These are phyloP conservation scores for Aptenodytes patagonicus DNA, from an alignment of 2,113 vertebrate species.

Conservation along the genomic window DNA sequence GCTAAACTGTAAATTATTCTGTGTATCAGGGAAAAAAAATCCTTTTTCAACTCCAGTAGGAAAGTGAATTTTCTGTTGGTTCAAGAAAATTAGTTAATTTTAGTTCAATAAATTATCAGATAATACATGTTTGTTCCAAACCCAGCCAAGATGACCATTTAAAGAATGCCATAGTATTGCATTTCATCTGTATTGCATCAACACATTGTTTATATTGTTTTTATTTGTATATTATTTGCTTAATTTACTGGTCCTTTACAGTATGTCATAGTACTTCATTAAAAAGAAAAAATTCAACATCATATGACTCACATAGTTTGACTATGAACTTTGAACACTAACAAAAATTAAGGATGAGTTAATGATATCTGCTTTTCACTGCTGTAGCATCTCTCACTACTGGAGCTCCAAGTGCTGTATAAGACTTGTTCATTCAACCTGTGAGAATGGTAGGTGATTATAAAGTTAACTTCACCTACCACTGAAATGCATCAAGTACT, in stretches of 20 bases:
- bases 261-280: neutral
- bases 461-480: neutral
- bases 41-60: neutral
- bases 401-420: neutral
- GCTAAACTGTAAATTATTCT: neutral
- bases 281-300: neutral
- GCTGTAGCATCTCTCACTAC: neutral
- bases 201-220: neutral
- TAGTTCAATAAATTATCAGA: neutral
- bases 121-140: neutral
- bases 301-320: neutral
- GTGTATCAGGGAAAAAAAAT: neutral
- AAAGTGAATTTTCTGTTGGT: neutral
- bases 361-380: neutral
- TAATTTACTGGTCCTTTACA: neutral
- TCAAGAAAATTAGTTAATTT: neutral
- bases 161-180: neutral
- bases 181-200: neutral
- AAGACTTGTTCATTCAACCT: neutral
- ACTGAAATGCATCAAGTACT: neutral
- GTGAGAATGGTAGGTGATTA: neutral
- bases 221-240: neutral
- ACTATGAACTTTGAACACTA: neutral
- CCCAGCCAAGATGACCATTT: neutral
- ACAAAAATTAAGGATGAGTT: neutral